Conservation (phyloP, 2,113 vertebrate genomes). For the Callipepla californica region DNA sequence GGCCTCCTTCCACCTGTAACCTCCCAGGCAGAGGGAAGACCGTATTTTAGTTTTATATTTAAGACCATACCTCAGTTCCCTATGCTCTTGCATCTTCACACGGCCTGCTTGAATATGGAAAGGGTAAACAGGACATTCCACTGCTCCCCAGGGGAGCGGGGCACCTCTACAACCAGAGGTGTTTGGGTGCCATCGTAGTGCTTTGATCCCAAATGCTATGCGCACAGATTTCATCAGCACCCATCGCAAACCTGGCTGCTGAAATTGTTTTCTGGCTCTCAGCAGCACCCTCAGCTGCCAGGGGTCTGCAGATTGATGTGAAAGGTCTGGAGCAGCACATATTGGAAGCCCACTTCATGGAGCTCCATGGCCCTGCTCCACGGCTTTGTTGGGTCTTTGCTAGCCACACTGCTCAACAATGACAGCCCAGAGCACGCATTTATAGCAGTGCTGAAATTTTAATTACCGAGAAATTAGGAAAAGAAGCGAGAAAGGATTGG, state of each 20-base stretch:
- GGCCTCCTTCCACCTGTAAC: not conserved
- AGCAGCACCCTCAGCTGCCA: not conserved
- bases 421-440: not conserved
- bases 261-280: not conserved
- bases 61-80: not conserved
- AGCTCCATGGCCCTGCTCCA: not conserved
- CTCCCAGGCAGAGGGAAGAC: not conserved
- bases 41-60: not conserved
- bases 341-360: not conserved
- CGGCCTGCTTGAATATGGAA: not conserved
- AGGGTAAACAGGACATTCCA: not conserved
- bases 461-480: not conserved
- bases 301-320: not conserved
- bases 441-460: not conserved
- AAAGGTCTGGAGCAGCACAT: not conserved
- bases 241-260: not conserved
- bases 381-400: not conserved
- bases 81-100: not conserved
- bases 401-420: fast-evolving
- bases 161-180: not conserved
- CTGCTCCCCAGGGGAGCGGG: not conserved
- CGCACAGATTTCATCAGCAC: not conserved
- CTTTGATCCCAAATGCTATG: fast-evolving
- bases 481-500: not conserved
- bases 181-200: not conserved